Conservation (phyloP, 2,888 invertebrate species). For the Rhamnusium bicolor region DNA sequence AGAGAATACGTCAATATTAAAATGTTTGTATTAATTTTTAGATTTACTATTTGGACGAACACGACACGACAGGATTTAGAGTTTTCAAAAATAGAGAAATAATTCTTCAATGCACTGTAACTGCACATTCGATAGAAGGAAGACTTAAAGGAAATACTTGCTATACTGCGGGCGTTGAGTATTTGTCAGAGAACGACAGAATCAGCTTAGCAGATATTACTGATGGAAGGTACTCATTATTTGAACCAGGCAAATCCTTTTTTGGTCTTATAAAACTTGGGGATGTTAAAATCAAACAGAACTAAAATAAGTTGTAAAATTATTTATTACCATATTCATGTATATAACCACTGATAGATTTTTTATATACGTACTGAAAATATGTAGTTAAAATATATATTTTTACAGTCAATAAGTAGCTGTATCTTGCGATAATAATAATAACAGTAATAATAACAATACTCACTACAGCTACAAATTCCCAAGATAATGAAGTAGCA, state of each 20-base stretch:
- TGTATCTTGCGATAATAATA: neutral
- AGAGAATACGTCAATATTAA: too few relatives aligned
- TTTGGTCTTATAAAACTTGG: conserved; percentile 86
- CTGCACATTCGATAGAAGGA: conserved; percentile 73
- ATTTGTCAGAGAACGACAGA: conserved; percentile 78
- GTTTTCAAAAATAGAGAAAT: conserved; percentile 79
- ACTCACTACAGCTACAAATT: neutral
- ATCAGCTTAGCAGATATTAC: conserved; percentile 82
- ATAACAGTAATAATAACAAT: neutral
- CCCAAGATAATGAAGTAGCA: neutral
- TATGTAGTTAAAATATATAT: too few relatives aligned
- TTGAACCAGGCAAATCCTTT: conserved; percentile 85
- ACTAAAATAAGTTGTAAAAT: neutral
- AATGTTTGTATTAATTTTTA: conserved; percentile 66
- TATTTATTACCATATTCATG: conserved; percentile 6
- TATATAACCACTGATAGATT: conserved; percentile 1
- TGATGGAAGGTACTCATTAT: conserved; percentile 78
- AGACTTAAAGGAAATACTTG: conserved; percentile 81
- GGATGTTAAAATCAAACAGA: conserved; percentile 66
- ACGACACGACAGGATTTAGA: conserved; percentile 84
- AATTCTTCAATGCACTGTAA: conserved; percentile 81
- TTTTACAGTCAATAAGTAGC: neutral
- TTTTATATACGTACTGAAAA: neutral
- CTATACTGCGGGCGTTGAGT: conserved; percentile 80
- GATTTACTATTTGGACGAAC: conserved; percentile 86